A percentile compares a stretch with the other conserved stretches of the same genome.
phyloP scores from a whole-genome alignment of 2,797 vertebrate species.

The Hydrolagus colliei region DNA sequence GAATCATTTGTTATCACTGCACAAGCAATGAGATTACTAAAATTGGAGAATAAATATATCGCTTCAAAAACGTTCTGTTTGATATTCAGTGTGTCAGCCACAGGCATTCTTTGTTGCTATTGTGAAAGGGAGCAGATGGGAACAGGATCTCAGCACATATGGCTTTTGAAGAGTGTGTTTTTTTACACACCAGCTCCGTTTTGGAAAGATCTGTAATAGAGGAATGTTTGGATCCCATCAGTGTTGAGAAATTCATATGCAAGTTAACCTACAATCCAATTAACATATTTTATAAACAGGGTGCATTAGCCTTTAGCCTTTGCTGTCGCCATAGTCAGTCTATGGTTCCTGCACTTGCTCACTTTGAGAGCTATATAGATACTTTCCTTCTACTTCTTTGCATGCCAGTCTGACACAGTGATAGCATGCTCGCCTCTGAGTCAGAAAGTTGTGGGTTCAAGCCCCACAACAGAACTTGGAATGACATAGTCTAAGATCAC shows the following conservation, averaged over 20 bases:
- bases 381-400: too few species aligned
- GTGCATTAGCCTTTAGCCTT: constrained; percentile 15
- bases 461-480: too few species aligned
- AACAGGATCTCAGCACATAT: constrained; percentile 10
- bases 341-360: too few species aligned
- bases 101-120: not conserved
- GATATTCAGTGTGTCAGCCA: not conserved
- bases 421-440: too few species aligned
- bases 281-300: constrained; percentile 25
- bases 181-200: not conserved
- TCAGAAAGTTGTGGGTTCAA: too few species aligned
- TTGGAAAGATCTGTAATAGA: constrained; percentile 8
- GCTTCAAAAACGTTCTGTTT: constrained; percentile 5
- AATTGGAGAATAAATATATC: not conserved
- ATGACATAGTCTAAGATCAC: too few species aligned
- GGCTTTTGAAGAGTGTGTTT: constrained; percentile 1
- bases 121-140: constrained; percentile 11
- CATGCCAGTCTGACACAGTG: too few species aligned
- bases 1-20: too few species aligned
- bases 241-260: constrained; percentile 5
- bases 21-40: too few species aligned
- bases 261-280: constrained; percentile 8
- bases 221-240: not conserved
- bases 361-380: too few species aligned
- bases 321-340: not conserved